These are phyloP conservation scores for Panulirus ornatus DNA, from an alignment of 1,140 invertebrate species.

Conservation along the genomic window DNA sequence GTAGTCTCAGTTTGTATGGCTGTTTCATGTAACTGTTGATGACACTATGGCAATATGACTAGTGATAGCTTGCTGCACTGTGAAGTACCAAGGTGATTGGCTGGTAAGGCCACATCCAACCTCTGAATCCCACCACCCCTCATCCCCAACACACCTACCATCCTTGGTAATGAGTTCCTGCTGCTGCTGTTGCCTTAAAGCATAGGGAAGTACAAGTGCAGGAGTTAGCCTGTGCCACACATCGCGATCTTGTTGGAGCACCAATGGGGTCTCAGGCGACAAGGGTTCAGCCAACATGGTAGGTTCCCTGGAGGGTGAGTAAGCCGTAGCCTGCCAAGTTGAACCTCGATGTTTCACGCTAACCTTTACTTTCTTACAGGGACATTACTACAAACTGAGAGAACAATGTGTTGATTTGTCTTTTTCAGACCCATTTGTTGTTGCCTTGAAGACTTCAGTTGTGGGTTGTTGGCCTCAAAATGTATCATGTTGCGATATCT, in stretches of 20 bases:
- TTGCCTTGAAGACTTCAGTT: constrained; percentile 74
- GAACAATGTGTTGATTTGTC: constrained; percentile 72
- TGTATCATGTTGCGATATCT: constrained; percentile 73
- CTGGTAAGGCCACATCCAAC: constrained; percentile 31
- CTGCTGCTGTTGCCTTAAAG: neutral
- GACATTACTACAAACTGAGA: constrained; percentile 58
- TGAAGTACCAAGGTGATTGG: constrained; percentile 36
- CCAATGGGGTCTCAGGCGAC: neutral
- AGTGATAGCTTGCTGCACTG: constrained; percentile 62
- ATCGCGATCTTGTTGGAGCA: neutral
- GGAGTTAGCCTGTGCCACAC: neutral
- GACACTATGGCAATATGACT: constrained; percentile 62
- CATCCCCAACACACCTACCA: neutral
- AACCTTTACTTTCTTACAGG: constrained; percentile 63
- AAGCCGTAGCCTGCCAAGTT: constrained; percentile 29
- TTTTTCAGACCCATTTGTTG: constrained; percentile 74
- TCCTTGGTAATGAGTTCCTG: constrained; percentile 2
- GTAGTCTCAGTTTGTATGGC: constrained; percentile 17
- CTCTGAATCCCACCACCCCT: neutral
- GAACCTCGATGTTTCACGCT: constrained; percentile 39
- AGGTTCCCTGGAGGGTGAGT: constrained; percentile 52
- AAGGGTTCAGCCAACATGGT: constrained; percentile 20
- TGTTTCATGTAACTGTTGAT: constrained; percentile 54
- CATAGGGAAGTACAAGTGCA: neutral
- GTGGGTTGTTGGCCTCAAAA: constrained; percentile 71